Evolutionary conservation across 2,113 vertebrate genomes (phyloP).

Genomic region (Nannobrachium achirus): DNA sequence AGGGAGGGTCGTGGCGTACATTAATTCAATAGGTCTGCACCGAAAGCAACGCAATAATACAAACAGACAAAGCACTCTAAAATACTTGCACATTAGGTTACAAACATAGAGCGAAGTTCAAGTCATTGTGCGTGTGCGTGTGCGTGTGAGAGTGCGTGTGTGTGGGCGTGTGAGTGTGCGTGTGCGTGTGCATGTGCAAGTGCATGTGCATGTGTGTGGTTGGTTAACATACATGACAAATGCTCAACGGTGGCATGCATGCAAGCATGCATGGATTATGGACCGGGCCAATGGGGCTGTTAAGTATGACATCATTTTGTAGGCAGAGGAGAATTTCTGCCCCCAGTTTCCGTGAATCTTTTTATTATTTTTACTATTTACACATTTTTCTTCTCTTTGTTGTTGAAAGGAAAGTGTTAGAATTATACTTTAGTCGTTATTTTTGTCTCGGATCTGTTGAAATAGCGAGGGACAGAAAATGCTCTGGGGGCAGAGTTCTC

Average conservation of each 20-base stretch:
- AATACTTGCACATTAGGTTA: not conserved
- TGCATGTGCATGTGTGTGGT: not conserved
- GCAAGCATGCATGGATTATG: too few relatives aligned
- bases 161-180: not conserved
- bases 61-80: not conserved
- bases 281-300: too few relatives aligned
- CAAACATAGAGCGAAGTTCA: constrained; percentile 1
- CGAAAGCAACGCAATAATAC: constrained; percentile 5
- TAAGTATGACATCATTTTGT: too few relatives aligned
- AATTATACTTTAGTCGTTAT: too few relatives aligned
- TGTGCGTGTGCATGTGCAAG: not conserved
- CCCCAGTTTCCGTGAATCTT: too few relatives aligned
- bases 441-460: too few relatives aligned
- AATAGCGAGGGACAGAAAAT: too few relatives aligned
- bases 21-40: constrained; percentile 13
- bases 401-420: too few relatives aligned
- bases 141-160: not conserved
- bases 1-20: constrained; percentile 38
- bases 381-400: too few relatives aligned
- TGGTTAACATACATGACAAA: constrained; percentile 2
- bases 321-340: too few relatives aligned
- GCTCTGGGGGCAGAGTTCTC: too few relatives aligned
- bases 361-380: too few relatives aligned
- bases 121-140: not conserved
- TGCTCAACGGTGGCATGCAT: not conserved